Base-by-base conservation (phyloP, 1,140 invertebrate genomes). In the Hyles vespertilio region DNA sequence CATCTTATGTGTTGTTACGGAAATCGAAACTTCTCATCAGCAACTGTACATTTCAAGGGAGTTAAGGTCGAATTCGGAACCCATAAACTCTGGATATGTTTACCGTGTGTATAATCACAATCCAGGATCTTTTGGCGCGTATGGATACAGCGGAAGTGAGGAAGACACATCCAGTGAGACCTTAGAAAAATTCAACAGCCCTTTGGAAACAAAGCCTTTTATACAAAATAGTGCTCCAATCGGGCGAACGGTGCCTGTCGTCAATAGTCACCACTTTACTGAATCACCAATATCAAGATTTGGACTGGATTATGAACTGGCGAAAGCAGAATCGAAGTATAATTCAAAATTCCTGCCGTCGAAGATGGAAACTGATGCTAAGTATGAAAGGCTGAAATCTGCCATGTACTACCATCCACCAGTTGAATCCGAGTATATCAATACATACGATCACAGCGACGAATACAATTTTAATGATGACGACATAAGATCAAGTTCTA, bases 401-500 rank as follows among this genome's bases (percentile, higher is more conserved):
- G 2, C 64, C 0, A 71, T 71, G 67, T 54, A 73, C 53, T 73
- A 65, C 33, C 56, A 48, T 12, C 57, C 65, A 32, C 58, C 63
- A 43, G 49, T 58, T 22, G 61, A 59, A n/a, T 22, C 40, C 0
- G 63, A 60, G 12, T 51, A 74, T 33, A 52, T 49, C 3, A 51
- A 59, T 44, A 43, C 52, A 5, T 56, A 40, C 8, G 77, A 71
- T 46, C 65, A 68, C 32, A 53, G 50, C 10, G 53, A 61, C 5
- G 57, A 72, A 3, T 77, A 69, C 47, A 72, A 65, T 40, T 56
- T 65, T 9, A 81, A 85, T 46, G 70, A 76, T 56, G 77, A 85
- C 53, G 82, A 87, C 54, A 36, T 83, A 34, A 72, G 79, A 63
- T 77, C 68, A 9, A 79, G 69, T 63, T 70, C 73, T 11, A 69